Conservation (phyloP, 1,140 invertebrate genomes). For the Ridgeia piscesae region DNA sequence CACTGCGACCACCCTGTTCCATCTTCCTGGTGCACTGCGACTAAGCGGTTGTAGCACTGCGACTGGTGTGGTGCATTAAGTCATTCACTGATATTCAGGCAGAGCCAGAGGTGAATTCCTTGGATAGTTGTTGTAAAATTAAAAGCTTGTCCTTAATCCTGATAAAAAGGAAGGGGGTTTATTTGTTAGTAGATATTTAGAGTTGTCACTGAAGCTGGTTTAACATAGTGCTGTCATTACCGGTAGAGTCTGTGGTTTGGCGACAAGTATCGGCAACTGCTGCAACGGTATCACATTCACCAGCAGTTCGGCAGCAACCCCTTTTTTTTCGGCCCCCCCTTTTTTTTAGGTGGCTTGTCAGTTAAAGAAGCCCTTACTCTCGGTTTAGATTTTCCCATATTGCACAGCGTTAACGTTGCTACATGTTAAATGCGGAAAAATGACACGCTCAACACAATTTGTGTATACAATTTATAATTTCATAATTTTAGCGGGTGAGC, state of each 20-base stretch:
- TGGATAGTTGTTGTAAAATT: no score
- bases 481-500: neutral
- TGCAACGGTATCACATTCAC: neutral
- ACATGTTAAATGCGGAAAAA: neutral
- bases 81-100: no score
- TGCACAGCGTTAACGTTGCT: neutral
- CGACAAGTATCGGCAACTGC: neutral
- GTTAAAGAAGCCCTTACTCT: neutral
- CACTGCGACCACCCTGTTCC: no score
- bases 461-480: neutral
- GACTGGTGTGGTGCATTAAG: no score
- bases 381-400: neutral
- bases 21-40: no score
- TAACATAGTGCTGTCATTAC: neutral
- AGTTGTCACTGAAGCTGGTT: no score
- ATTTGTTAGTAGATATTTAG: no score
- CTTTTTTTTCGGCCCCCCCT: neutral
- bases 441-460: neutral
- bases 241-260: neutral
- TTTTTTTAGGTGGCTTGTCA: neutral
- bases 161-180: no score
- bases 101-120: no score
- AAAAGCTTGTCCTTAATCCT: no score
- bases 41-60: no score
- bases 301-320: neutral